Base-by-base conservation (phyloP, 2,113 vertebrate species). In the Seriola quinqueradiata region DNA sequence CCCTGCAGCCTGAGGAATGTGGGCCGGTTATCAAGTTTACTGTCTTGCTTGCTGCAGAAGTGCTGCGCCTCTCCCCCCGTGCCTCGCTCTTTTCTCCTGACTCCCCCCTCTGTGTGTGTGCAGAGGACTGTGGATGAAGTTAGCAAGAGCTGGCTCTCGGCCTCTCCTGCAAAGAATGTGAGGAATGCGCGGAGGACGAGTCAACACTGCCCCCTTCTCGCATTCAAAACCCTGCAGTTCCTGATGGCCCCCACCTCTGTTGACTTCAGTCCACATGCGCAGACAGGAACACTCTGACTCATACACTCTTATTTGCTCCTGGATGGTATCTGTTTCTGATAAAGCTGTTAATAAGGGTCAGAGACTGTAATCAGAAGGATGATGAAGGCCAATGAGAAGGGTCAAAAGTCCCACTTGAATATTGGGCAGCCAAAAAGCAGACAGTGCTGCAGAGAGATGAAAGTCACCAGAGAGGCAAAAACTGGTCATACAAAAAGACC, bases 111-210 rank as follows among this genome's bases (percentile, higher is more conserved):
- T 82, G 59, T 59, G 44, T 38, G 66, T 59, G 48, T 69, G 32
- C 58, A 66, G 38, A 75, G 42, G 38, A 46, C 60, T 79, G 65
- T 86, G 80, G 79, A 77, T 79, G 63, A 90, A 87, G 90, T 71
- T 77, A 73, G 86, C 4, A 17, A 65, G 80, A 74, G 75, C 84
- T 86, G 87, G 83, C 83, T 85, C 21, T 75, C 1, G 6, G 88
- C 87, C 85, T 88, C 72, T 92, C 79, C 77, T 72, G 73, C 36
- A 66, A 89, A 90, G 93, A 92, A 95, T 95, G 92, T 80, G 71
- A 86, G 90, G 94, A 95, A 95, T 95, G 93, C 81, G 77, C 60
- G n/a, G 78, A 82, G 87, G 68, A 88, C 81, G 79, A 90, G 87
- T 90, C 84, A 70, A 81, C 76, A 77, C 87, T 82, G 74, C 82